Conservation (phyloP, 2,797 vertebrate species). For the Anolis apletophallus region DNA sequence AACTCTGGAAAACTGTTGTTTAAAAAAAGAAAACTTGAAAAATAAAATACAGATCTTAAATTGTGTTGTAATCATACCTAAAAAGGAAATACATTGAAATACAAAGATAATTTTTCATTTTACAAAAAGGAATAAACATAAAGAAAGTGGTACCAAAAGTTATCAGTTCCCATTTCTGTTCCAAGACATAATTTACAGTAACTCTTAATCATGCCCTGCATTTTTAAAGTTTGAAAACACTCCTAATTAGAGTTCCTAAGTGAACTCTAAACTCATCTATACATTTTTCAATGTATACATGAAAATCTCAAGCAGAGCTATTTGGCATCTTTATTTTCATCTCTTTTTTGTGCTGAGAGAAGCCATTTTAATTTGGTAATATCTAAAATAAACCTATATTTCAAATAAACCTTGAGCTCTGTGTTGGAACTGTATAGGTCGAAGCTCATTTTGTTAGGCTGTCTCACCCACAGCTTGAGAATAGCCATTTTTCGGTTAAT, state of each 20-base stretch:
- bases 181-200: background rate
- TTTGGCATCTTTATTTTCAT: background rate
- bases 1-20: background rate
- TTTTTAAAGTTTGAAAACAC: background rate
- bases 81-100: background rate
- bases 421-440: too few species aligned
- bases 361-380: background rate
- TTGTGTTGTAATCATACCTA: background rate
- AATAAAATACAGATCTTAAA: background rate
- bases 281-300: constrained; percentile 3
- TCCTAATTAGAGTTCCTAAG: background rate
- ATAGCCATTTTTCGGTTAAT: too few species aligned
- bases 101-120: background rate
- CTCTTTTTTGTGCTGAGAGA: background rate
- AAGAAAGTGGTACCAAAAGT: background rate
- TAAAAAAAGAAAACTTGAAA: background rate
- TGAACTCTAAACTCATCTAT: background rate
- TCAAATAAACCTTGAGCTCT: background rate
- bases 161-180: background rate
- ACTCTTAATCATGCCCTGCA: background rate
- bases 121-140: background rate
- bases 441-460: too few species aligned
- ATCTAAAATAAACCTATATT: background rate
- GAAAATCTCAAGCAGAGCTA: background rate
- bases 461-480: too few species aligned